phyloP scores from a whole-genome alignment of 2,797 vertebrate genomes.

The Telmatherina bonti region DNA sequence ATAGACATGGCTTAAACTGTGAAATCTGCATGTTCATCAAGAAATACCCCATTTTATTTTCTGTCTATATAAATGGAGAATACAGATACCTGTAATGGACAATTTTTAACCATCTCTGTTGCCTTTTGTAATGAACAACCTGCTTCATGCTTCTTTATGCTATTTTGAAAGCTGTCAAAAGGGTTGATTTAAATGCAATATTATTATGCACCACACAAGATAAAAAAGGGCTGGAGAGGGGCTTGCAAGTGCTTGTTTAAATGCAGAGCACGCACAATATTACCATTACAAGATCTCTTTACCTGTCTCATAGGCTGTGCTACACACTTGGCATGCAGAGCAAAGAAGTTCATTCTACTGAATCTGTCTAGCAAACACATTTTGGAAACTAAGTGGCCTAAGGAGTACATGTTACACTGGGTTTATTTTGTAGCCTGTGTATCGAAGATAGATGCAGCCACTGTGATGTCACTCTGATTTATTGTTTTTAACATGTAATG shows the following conservation, averaged over 20 bases:
- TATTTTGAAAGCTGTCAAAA: conserved; percentile 48
- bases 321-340: conserved; percentile 55
- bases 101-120: conserved; percentile 15
- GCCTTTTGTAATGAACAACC: conserved; percentile 7
- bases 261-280: conserved; percentile 55
- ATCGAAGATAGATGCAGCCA: background rate
- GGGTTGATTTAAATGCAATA: conserved; percentile 48
- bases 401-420: conserved; percentile 10
- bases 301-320: conserved; percentile 59
- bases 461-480: background rate
- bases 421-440: conserved; percentile 13
- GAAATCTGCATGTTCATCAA: conserved; percentile 1
- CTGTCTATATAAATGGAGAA: background rate
- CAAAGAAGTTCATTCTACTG: conserved; percentile 39
- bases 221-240: conserved; percentile 38
- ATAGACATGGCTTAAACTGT: conserved; percentile 14
- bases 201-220: conserved; percentile 59
- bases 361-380: conserved; percentile 38
- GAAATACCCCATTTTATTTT: conserved; percentile 16
- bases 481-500: background rate
- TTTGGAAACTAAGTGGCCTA: conserved; percentile 28
- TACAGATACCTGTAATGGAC: background rate
- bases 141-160: conserved; percentile 33
- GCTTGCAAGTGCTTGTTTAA: conserved; percentile 44
- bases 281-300: conserved; percentile 68